Base-by-base conservation (phyloP, 2,888 invertebrate genomes). In the Xestia xanthographa region DNA sequence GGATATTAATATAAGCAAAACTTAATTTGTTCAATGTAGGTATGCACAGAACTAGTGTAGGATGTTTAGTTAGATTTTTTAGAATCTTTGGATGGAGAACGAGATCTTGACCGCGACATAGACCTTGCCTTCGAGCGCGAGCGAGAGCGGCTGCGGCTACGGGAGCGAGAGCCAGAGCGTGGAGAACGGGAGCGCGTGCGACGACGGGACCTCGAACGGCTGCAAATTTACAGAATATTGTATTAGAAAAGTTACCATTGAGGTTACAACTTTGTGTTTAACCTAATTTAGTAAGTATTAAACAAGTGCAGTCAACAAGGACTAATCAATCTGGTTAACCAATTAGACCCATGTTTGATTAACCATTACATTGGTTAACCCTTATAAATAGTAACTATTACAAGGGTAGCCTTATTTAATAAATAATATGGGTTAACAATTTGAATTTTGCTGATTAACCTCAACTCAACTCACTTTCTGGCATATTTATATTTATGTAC, bases 171-270 rank as follows among this genome's bases (percentile, higher is more conserved):
- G 58, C 97, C 96, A 1, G 97, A 97, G 80, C 96, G 96, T 80
- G 97, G 90, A 84, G 97, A 95, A 87, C 97, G 97, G 29, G 98
- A 98, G 75, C 97, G 97, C 78, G 97, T 97, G 88, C 97, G 97
- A 66, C 96, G 95, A 73, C 96, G 95, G 41, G 98, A 98, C 88
- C 97, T 97, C 85, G 98, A 98, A 38, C 97, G 97, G 86, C 96
- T 96, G 95, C 26, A 83, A 92, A 91, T 68, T 68, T 77, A 87
- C 84, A 92, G 80, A 83, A 77, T 69, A 20, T 74, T 43, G 70
- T 71, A 75, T 83, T 72, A 75, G 72, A 22, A 70, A 58, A 48
- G 11, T 67, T 48, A 20, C n/a, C 12, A 66, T 29, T 72, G 38
- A 65, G n/a, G 77, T 63, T 60, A 41, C 17, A 74, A 41, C 29